phyloP scores from a whole-genome alignment of 2,797 vertebrate species.

The Austrolebias charrua region DNA sequence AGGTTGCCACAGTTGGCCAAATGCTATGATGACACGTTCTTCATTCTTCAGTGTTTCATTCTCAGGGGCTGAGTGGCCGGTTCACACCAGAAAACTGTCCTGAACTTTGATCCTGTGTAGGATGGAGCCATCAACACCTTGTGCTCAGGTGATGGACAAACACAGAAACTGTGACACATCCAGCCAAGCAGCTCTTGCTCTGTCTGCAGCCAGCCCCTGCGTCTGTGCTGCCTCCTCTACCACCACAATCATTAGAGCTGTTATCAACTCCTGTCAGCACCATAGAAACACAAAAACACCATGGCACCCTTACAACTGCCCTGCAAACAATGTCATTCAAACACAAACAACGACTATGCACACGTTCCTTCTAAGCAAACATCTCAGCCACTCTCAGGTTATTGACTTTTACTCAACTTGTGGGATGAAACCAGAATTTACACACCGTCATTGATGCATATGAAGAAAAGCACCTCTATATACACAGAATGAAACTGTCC shows the following conservation, averaged over 20 bases:
- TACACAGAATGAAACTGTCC: conserved; percentile 27
- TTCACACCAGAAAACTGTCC: conserved; percentile 76
- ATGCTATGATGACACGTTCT: conserved; percentile 71
- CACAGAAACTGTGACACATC: conserved; percentile 72
- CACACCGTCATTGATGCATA: conserved; percentile 48
- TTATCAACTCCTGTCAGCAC: conserved; percentile 73
- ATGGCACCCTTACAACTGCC: conserved; percentile 34
- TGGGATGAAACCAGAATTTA: conserved; percentile 71
- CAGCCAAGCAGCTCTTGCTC: conserved; percentile 54
- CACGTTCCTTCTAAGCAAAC: conserved; percentile 78
- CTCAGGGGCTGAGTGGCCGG: conserved; percentile 70
- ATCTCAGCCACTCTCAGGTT: conserved; percentile 71
- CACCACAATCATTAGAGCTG: conserved; percentile 62
- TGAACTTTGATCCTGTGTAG: conserved; percentile 70
- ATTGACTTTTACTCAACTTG: conserved; percentile 80
- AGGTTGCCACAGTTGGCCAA: conserved; percentile 72
- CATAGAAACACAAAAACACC: conserved; percentile 72
- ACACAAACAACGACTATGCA: conserved; percentile 43
- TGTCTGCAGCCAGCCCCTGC: conserved; percentile 39
- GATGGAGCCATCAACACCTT: conserved; percentile 78
- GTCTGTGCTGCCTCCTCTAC: conserved; percentile 44
- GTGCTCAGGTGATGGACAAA: conserved; percentile 71
- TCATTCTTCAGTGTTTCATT: conserved; percentile 82
- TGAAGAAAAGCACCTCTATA: conserved; percentile 16
- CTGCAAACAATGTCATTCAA: conserved; percentile 60